These are phyloP conservation scores for Fukomys damarensis DNA, from an alignment of 2,113 vertebrate species.

Conservation along the genomic window DNA sequence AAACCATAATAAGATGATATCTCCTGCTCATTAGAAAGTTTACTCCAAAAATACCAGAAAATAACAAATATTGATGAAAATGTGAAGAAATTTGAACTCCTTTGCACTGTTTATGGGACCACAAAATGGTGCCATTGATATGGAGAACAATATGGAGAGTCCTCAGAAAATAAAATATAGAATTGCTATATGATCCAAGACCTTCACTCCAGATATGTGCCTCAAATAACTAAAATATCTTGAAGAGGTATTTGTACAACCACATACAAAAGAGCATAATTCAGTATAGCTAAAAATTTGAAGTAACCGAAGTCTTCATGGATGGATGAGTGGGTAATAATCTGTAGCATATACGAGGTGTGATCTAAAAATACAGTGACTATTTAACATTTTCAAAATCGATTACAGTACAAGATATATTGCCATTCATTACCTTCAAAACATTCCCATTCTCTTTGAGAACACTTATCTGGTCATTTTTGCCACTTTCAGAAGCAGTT, in stretches of 20 bases:
- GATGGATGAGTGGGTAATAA: not conserved
- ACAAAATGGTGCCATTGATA: not conserved
- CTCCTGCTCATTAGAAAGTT: not conserved
- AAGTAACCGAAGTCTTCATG: not conserved
- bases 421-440: not conserved
- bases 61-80: not conserved
- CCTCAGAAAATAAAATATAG: not conserved
- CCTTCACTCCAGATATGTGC: not conserved
- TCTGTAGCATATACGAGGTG: not conserved
- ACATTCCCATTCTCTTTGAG: not conserved
- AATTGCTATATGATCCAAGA: not conserved
- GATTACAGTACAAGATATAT: not conserved
- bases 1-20: not conserved
- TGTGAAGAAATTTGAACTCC: not conserved
- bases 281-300: not conserved
- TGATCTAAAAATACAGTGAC: not conserved
- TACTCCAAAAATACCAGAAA: not conserved
- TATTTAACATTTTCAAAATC: not conserved
- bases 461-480: not conserved
- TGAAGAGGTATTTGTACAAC: not conserved
- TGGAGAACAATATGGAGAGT: not conserved
- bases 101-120: not conserved
- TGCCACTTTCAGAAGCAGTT: not conserved
- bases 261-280: not conserved
- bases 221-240: not conserved